Conservation (phyloP, 2,888 invertebrate species). For the Lepidocyrtoides sp. region DNA sequence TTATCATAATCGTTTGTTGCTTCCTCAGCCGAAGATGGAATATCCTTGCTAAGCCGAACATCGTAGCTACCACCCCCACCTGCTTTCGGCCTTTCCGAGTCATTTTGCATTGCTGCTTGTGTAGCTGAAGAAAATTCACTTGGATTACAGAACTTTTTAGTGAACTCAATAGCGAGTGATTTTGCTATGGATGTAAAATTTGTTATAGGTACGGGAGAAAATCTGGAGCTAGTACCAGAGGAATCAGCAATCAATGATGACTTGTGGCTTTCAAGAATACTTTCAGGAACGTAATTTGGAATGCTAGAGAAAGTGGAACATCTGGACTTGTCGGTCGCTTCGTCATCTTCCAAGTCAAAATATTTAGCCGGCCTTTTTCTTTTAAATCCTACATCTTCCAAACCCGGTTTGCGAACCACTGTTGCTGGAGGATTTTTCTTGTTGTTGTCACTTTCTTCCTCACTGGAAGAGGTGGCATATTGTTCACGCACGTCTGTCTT, state of each 20-base stretch:
- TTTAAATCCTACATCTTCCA: conserved; percentile 44
- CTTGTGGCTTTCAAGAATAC: background rate
- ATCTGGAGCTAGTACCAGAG: background rate
- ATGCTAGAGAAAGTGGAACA: conserved; percentile 11
- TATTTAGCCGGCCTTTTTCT: conserved; percentile 77
- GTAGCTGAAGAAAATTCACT: background rate
- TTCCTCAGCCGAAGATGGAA: conserved; percentile 86
- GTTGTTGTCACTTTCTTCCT: conserved; percentile 49
- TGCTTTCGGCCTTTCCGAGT: background rate
- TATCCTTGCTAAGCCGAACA: conserved; percentile 55
- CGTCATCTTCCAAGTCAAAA: conserved; percentile 65
- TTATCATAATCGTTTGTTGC: conserved; percentile 86
- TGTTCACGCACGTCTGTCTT: background rate
- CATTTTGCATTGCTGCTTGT: background rate
- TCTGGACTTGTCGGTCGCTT: background rate
- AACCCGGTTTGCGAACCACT: conserved; percentile 84
- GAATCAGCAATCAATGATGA: background rate
- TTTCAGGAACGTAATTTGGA: conserved; percentile 34
- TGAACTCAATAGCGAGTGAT: conserved; percentile 48
- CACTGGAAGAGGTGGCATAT: background rate
- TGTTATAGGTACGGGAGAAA: conserved; percentile 62
- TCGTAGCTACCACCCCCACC: conserved; percentile 79
- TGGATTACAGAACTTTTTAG: conserved; percentile 24
- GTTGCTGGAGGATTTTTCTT: conserved; percentile 38
- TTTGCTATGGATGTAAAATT: conserved; percentile 65